Evolutionary conservation across 2,888 invertebrate genomes (phyloP), one percentile per base, ranked within the genome.

Genomic region (Clunio marinus): DNA sequence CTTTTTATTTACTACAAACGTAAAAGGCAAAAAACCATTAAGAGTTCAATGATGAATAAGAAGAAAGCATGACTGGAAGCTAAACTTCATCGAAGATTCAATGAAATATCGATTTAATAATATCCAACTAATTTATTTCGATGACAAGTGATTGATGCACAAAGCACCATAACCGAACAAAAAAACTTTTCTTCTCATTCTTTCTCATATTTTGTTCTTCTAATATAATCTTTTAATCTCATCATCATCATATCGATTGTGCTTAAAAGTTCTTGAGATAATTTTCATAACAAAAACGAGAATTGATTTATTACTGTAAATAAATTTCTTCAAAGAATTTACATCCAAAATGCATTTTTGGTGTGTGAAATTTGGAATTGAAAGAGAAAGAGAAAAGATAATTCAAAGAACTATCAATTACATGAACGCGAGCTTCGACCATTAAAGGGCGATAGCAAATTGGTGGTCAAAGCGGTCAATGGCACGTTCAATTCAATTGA

Each of bases 71-170:
- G 45, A 45, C 45, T 45, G 45, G 45, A 45, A 45, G 51, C 17
- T 22, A 51, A 51, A 51, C 22, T 22, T 51, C 51, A 8, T 51
- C 22, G 4, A 17, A 17, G 51, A 51, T 4, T 22, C 22, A 55
- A 22, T 22, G 55, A 57, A 27, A 27, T 57, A 57, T 57, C 57
- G 57, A 57, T 57, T 57, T 27, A 57, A 57, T 57, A 35, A 13
- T 27, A 57, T 25, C 35, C 37, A 28, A 37, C 57, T 60, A 35
- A 37, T 60, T 37, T 60, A 60, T 37, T 60, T 46, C 27, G 63
- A 63, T 63, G 63, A 63, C 63, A 63, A 27, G 45, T 63, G 63
- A 63, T 63, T 63, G 63, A 63, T 63, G 63, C 45, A 45, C 17
- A 57, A 57, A 57, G 27, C 5, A 57, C 25, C 57, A 57, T 27